Base-by-base conservation (phyloP, 2,797 vertebrate species). In the Geotrypetes seraphini region DNA sequence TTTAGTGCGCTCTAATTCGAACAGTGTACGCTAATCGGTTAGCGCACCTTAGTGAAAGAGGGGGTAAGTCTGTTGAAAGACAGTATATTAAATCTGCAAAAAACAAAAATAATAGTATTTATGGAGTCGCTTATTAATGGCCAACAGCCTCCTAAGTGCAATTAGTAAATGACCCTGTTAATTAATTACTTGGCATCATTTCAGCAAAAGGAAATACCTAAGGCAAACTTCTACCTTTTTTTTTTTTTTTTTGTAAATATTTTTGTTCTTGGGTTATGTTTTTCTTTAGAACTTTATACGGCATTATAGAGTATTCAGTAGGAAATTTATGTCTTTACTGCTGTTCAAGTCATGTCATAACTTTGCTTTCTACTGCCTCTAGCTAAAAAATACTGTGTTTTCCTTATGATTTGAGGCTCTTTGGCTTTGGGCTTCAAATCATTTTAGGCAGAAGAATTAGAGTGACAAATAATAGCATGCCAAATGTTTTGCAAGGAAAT, bases 381-480 rank as follows among this genome's bases (percentile, higher is more conserved):
- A 63, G 34, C 28, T 33, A 34, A 53, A 27, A 26, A 16, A 56
- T 26, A 3, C 21, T 42, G 33, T 29, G 39, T 45, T 16, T 16
- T 17, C 33, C 32, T 29, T 4, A 28, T 22, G 23, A 43, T 43
- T 59, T 46, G 33, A 30, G 36, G 26, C 13, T 8, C 5, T 34
- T 35, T 32, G 27, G 28, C 47, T 25, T 21, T 32, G 25, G 12
- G 7, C 39, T 25, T 48, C 32, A 47, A 36, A 19, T 42, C 52
- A 60, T 55, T 19, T 25, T 8, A 51, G 6, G 16, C 13, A 39
- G 3, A 31, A 37, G 36, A 45, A 4, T 38, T 12, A 28, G n/a
- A 28, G 12, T 39, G 25, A 35, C 22, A 18, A 35, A 36, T 32
- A 5, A 31, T 22, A 27, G 15, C 10, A 10, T 17, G 12, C 17